These are phyloP conservation scores for Ctenomys sociabilis DNA, from an alignment of 2,113 vertebrate species.

Conservation along the genomic window DNA sequence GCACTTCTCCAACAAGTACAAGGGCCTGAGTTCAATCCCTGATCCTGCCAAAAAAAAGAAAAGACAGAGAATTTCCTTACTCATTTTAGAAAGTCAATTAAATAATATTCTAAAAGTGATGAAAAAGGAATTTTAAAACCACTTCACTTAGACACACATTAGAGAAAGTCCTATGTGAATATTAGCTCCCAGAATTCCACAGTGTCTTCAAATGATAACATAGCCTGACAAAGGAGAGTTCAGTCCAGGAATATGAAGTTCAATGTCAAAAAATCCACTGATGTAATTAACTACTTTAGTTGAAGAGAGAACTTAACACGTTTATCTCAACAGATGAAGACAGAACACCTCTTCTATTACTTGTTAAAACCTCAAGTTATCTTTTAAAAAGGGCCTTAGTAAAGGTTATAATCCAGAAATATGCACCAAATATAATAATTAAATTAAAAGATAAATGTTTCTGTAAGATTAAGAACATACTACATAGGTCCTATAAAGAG, in stretches of 20 bases:
- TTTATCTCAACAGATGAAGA: slow-evolving; percentile 34
- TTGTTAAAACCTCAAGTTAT: slow-evolving; percentile 32
- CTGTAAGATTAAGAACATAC: neutral
- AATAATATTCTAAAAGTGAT: neutral
- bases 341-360: slow-evolving; percentile 16
- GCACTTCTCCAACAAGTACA: too few species aligned
- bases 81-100: slow-evolving; percentile 5
- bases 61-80: neutral
- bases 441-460: neutral
- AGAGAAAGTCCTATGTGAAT: neutral
- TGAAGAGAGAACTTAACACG: neutral
- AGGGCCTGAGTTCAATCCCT: too few species aligned
- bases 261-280: slow-evolving; percentile 16
- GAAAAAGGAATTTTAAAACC: neutral
- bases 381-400: neutral
- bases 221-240: neutral
- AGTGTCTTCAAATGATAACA: slow-evolving; percentile 22
- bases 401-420: neutral
- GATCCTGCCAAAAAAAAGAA: too few species aligned
- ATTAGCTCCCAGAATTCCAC: neutral
- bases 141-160: neutral
- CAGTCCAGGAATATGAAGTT: neutral
- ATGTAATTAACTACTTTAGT: neutral
- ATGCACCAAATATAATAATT: neutral
- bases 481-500: slow-evolving; percentile 23